phyloP scores from a whole-genome alignment of 92 coral and sea anemone genomes.

The Palythoa caribaeorum region DNA sequence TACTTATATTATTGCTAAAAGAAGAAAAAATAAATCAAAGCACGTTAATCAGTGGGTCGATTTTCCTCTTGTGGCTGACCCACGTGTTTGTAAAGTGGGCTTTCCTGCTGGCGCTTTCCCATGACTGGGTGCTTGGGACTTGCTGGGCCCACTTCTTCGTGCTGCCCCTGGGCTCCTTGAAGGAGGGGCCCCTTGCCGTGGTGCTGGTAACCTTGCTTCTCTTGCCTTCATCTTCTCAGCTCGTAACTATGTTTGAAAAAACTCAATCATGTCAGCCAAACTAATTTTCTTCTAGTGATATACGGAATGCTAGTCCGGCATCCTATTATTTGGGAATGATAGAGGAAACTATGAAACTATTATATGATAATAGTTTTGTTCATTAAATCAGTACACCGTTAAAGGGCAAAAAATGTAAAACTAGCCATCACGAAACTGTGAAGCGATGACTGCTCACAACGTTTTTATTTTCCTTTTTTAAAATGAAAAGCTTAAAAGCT shows the following conservation, averaged over 20 bases:
- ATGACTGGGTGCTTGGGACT: conserved; percentile 22
- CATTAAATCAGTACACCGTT: too few species aligned
- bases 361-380: too few species aligned
- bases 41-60: background rate
- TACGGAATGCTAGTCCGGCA: background rate
- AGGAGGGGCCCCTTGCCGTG: conserved; percentile 7
- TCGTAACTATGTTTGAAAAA: conserved; percentile 42
- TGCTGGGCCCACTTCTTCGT: conserved; percentile 51
- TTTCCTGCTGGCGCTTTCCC: conserved; percentile 11
- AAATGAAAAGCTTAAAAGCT: too few species aligned
- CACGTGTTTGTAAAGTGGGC: background rate
- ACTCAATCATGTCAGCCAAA: background rate
- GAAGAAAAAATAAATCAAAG: background rate
- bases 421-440: too few species aligned
- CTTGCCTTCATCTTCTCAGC: conserved; percentile 67
- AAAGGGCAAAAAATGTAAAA: too few species aligned
- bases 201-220: conserved; percentile 38
- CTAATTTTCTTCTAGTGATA: background rate
- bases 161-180: conserved; percentile 59
- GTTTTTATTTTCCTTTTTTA: too few species aligned
- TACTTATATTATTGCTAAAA: too few species aligned
- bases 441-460: too few species aligned
- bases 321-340: too few species aligned
- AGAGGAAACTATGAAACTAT: too few species aligned
- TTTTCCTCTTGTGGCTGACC: background rate